These are phyloP conservation scores for fruit fly (Drosophila melanogaster) DNA, from an alignment of 1,140 invertebrate genomes.

Conservation along the genomic window Release_6_plus_ISO1_MT NT_037436.4:17513501-17514000, in stretches of 20 bases:
- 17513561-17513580: conserved; percentile 85
- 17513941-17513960: not conserved
- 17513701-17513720: conserved; percentile 92
- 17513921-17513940: conserved; percentile 15
- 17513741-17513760: conserved; percentile 90
- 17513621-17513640: conserved; percentile 25
- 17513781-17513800: conserved; percentile 80
- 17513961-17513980: not conserved
- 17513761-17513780: conserved; percentile 95
- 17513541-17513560: conserved; percentile 64
- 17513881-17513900: conserved; percentile 38
- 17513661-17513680: conserved; percentile 31
- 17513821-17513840: conserved; percentile 73
- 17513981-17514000: too few relatives aligned
- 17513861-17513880: conserved; percentile 59
- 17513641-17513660: conserved; percentile 25
- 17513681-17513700: conserved; percentile 85
- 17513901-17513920: conserved; percentile 5
- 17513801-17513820: conserved; percentile 72
- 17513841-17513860: conserved; percentile 79
- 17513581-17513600: conserved; percentile 84
- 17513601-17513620: conserved; percentile 46
- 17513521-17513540: conserved; percentile 82
- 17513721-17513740: conserved; percentile 93
- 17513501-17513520: conserved; percentile 77